A percentile compares a stretch with the other conserved stretches of the same genome.
These are phyloP conservation scores for Rhinolophus sinicus DNA, from an alignment of 2,113 vertebrate genomes.

Conservation along the genomic window DNA sequence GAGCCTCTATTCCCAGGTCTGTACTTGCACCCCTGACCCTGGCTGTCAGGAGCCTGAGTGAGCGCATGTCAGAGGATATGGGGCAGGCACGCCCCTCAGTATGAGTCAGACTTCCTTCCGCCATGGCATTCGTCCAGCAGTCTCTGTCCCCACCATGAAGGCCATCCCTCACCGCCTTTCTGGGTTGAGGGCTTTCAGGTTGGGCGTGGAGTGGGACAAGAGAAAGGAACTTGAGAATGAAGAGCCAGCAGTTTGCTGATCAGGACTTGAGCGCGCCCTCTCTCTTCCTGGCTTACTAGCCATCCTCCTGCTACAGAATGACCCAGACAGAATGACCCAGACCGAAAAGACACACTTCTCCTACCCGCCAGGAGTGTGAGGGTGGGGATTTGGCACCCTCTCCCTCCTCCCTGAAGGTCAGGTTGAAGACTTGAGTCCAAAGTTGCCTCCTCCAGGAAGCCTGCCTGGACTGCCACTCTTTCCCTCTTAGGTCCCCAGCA, in stretches of 20 bases:
- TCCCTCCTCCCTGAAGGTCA: neutral
- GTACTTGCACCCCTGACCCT: neutral
- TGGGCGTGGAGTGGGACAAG: neutral
- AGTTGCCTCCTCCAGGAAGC: neutral
- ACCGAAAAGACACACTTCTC: neutral
- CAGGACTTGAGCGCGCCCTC: accelerated
- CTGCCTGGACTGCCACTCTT: neutral
- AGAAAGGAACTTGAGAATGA: neutral
- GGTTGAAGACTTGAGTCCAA: neutral
- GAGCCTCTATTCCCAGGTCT: neutral
- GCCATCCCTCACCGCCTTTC: neutral
- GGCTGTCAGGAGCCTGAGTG: neutral
- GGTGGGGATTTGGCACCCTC: neutral
- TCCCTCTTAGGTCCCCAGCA: neutral
- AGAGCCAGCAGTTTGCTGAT: neutral
- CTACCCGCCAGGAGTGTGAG: accelerated
- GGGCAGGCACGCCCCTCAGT: neutral
- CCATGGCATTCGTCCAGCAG: accelerated
- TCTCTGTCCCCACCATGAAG: neutral
- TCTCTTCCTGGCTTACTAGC: neutral
- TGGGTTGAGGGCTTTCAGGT: neutral
- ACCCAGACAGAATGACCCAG: neutral
- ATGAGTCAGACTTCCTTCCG: neutral
- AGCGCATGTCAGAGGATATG: neutral
- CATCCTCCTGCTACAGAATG: neutral